phyloP scores from a whole-genome alignment of 2,888 invertebrate species.

The Pseudococcus jackbeardsleyi region DNA sequence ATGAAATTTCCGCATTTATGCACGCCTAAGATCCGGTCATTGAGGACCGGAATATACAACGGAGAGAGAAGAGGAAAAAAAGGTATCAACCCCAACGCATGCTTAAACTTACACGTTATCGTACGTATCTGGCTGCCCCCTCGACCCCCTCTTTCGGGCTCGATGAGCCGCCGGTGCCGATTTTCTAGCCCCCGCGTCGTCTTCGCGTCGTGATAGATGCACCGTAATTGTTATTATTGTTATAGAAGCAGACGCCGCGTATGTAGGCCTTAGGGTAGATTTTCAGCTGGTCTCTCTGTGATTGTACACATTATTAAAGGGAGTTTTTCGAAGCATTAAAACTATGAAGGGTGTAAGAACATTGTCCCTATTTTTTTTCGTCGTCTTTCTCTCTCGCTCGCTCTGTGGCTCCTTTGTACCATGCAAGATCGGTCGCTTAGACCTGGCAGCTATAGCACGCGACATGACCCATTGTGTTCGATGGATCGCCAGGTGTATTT shows the following conservation, averaged over 20 bases:
- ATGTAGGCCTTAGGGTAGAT: conserved; percentile 61
- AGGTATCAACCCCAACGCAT: conserved; percentile 64
- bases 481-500: conserved; percentile 64
- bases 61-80: background rate
- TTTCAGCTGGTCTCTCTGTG: conserved; percentile 65
- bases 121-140: background rate
- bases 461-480: conserved; percentile 64
- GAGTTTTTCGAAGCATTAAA: conserved; percentile 65
- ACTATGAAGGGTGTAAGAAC: conserved; percentile 65
- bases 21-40: conserved; percentile 59
- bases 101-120: conserved; percentile 57
- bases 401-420: conserved; percentile 43
- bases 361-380: conserved; percentile 61
- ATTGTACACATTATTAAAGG: conserved; percentile 64
- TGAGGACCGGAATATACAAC: conserved; percentile 63
- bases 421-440: conserved; percentile 63
- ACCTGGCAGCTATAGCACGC: conserved; percentile 64
- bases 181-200: background rate
- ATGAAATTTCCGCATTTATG: conserved; percentile 62
- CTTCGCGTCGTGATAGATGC: conserved; percentile 61
- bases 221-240: conserved; percentile 65
- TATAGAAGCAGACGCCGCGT: conserved; percentile 62
- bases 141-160: background rate
- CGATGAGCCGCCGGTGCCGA: conserved; percentile 33
- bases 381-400: background rate